A percentile compares a stretch with the other conserved stretches of the same genome.
phyloP scores from a whole-genome alignment of 2,888 invertebrate species.

The Ctena decussata region DNA sequence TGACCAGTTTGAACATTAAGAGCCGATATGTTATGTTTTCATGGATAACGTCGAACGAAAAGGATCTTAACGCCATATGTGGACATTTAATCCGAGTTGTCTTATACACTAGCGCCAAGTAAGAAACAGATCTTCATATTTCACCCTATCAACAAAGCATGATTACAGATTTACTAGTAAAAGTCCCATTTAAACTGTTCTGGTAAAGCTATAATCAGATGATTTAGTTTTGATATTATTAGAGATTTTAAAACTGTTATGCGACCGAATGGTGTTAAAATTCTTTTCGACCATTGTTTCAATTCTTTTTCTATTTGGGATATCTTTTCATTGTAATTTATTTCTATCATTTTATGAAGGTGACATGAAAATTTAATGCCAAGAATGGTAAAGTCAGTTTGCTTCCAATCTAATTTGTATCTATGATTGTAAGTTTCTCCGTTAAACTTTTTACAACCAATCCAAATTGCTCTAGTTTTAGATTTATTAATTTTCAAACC shows the following conservation, averaged over 20 bases:
- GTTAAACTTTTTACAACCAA: background rate
- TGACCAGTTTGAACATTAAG: too few relatives aligned
- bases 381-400: background rate
- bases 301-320: background rate
- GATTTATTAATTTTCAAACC: background rate
- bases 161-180: too few relatives aligned
- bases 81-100: too few relatives aligned
- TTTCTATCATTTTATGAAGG: background rate
- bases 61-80: too few relatives aligned
- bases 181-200: background rate
- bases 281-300: background rate
- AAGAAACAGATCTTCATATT: too few relatives aligned
- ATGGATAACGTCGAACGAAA: too few relatives aligned
- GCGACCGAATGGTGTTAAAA: background rate
- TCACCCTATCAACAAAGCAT: too few relatives aligned
- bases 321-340: background rate
- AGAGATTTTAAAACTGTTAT: background rate
- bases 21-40: too few relatives aligned
- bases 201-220: background rate
- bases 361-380: background rate
- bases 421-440: background rate
- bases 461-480: background rate
- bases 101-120: too few relatives aligned
- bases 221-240: background rate
- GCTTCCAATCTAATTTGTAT: background rate